Evolutionary conservation across 2,797 vertebrate genomes (phyloP).

Genomic region (Chaetodon trifasciatus): DNA sequence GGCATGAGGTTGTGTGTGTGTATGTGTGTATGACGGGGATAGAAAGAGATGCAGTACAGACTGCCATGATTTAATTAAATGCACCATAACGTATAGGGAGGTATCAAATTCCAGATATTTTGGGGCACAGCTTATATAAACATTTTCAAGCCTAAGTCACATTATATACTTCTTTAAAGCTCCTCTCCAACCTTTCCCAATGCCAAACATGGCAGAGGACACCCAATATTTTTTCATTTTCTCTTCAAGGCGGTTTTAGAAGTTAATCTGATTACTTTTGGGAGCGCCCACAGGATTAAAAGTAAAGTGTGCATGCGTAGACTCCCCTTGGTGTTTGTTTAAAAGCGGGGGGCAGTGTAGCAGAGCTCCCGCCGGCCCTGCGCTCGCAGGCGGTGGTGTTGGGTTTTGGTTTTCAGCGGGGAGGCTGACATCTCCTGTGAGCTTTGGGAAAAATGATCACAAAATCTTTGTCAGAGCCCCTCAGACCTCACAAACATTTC

Average conservation of each 20-base stretch:
- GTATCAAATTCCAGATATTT: slow-evolving; percentile 32
- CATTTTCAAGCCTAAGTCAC: slow-evolving; percentile 29
- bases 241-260: slow-evolving; percentile 52
- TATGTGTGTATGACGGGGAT: slow-evolving; percentile 6
- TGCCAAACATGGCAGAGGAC: slow-evolving; percentile 31
- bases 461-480: slow-evolving; percentile 8
- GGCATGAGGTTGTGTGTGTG: not conserved
- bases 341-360: slow-evolving; percentile 50
- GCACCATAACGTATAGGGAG: not conserved
- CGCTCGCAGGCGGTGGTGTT: slow-evolving; percentile 43
- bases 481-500: not conserved
- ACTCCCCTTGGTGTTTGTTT: slow-evolving; percentile 73
- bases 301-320: slow-evolving; percentile 62
- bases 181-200: not conserved
- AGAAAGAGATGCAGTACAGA: slow-evolving; percentile 10
- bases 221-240: slow-evolving; percentile 58
- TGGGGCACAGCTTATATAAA: slow-evolving; percentile 22
- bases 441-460: slow-evolving; percentile 25
- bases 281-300: slow-evolving; percentile 65
- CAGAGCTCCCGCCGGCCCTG: slow-evolving; percentile 33
- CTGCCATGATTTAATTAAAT: slow-evolving; percentile 35
- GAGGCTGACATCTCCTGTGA: slow-evolving; percentile 21
- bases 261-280: slow-evolving; percentile 74
- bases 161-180: not conserved
- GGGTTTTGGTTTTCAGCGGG: slow-evolving; percentile 48